Evolutionary conservation across 2,113 vertebrate genomes (phyloP).

Genomic region (Platichthys flesus): DNA sequence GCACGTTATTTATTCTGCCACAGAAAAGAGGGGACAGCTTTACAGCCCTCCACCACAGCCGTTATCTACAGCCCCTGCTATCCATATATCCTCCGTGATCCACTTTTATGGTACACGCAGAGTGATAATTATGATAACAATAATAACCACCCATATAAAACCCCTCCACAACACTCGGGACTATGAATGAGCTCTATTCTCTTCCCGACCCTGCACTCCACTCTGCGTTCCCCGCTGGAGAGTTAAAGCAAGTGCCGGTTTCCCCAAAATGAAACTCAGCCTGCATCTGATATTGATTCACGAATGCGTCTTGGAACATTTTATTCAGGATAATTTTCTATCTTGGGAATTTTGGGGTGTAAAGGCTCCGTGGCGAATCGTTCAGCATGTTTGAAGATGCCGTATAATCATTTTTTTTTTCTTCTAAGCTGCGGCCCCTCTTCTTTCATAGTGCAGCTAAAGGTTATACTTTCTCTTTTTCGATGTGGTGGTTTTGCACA

Average conservation of each 20-base stretch:
- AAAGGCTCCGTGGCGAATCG: constrained; percentile 66
- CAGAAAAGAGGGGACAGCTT: constrained; percentile 66
- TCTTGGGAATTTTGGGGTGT: constrained; percentile 62
- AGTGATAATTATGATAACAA: constrained; percentile 75
- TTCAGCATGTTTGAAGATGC: constrained; percentile 62
- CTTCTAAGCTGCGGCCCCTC: constrained; percentile 34
- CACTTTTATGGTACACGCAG: constrained; percentile 57
- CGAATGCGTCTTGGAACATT: constrained; percentile 57
- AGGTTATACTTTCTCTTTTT: constrained; percentile 55
- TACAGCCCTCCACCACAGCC: constrained; percentile 58
- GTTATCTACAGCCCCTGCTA: constrained; percentile 67
- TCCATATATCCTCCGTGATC: constrained; percentile 68
- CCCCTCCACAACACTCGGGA: constrained; percentile 56
- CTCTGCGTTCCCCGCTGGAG: constrained; percentile 42
- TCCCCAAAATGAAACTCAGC: constrained; percentile 56
- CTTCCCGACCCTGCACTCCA: constrained; percentile 21
- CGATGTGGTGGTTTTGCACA: constrained; percentile 47
- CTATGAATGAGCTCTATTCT: constrained; percentile 58
- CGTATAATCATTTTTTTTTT: constrained; percentile 57
- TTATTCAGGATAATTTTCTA: constrained; percentile 68
- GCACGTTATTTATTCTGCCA: constrained; percentile 65
- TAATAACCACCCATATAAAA: constrained; percentile 76
- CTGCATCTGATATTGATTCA: constrained; percentile 71
- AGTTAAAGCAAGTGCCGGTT: constrained; percentile 43
- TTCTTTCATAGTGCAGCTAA: constrained; percentile 60